Percentiles rank a stretch among this genome's conserved stretches.
phyloP scores from a whole-genome alignment of 2,113 vertebrate species.

The Scytalopus superciliaris region DNA sequence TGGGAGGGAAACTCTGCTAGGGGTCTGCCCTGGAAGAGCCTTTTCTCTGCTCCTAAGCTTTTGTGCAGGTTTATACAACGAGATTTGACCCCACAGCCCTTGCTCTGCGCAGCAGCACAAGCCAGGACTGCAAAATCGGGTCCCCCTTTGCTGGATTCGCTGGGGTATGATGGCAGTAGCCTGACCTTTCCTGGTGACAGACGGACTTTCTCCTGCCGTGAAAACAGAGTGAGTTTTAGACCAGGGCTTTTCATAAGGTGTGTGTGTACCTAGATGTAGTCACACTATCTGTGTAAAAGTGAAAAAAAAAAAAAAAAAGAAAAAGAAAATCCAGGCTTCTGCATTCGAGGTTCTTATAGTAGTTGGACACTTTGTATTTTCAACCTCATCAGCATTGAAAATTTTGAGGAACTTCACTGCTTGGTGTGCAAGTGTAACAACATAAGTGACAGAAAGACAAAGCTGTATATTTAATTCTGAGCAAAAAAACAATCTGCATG shows the following conservation, averaged over 20 bases:
- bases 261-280: not conserved
- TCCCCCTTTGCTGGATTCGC: not conserved
- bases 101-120: not conserved
- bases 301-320: not conserved
- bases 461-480: not conserved
- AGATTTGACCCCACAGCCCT: not conserved
- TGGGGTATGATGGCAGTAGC: not conserved
- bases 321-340: not conserved
- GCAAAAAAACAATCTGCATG: not conserved
- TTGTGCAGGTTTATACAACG: not conserved
- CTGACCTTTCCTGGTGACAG: not conserved
- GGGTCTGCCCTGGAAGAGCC: not conserved
- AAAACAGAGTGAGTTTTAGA: not conserved
- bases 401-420: not conserved
- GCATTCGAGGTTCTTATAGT: not conserved
- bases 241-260: not conserved
- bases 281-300: not conserved
- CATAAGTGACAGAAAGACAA: not conserved
- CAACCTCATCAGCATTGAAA: not conserved
- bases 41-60: not conserved
- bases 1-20: not conserved
- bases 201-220: rapidly evolving
- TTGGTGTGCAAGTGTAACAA: not conserved
- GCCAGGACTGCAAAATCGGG: not conserved
- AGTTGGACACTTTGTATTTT: not conserved